Evolutionary conservation across 2,888 invertebrate species (phyloP).

Genomic region (Calameuta pallipes): DNA sequence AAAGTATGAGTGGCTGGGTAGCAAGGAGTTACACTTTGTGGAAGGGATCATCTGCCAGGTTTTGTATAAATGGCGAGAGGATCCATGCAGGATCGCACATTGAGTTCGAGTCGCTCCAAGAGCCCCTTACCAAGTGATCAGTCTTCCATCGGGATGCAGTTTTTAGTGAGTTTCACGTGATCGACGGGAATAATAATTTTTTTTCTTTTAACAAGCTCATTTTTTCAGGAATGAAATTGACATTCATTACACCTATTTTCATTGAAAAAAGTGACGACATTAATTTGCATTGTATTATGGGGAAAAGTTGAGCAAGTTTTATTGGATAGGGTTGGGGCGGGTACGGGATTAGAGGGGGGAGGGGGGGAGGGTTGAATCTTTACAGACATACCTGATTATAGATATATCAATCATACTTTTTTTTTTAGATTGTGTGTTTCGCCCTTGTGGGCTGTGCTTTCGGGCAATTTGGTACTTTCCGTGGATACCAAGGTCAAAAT

Average conservation of each 20-base stretch:
- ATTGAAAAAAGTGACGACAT: not conserved
- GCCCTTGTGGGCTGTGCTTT: slow-evolving; percentile 49
- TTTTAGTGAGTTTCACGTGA: slow-evolving; percentile 55
- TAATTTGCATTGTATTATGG: not conserved
- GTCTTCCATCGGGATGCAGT: slow-evolving; percentile 50
- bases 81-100: slow-evolving; percentile 52
- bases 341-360: no score
- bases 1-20: not conserved
- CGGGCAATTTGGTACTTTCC: slow-evolving; percentile 48
- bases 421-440: slow-evolving; percentile 52
- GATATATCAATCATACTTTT: slow-evolving; percentile 10
- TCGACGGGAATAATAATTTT: not conserved
- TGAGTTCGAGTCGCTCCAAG: slow-evolving; percentile 52
- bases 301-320: not conserved
- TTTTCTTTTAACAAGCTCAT: not conserved
- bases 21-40: slow-evolving; percentile 8
- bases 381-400: not conserved
- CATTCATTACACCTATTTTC: not conserved
- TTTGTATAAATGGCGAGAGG: slow-evolving; percentile 60
- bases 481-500: slow-evolving; percentile 38
- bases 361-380: not conserved
- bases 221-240: not conserved
- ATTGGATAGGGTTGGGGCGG: not conserved
- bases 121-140: slow-evolving; percentile 37
- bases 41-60: slow-evolving; percentile 59